Base-by-base conservation (phyloP, 2,797 vertebrate species). In the Urocyon cinereoargenteus region DNA sequence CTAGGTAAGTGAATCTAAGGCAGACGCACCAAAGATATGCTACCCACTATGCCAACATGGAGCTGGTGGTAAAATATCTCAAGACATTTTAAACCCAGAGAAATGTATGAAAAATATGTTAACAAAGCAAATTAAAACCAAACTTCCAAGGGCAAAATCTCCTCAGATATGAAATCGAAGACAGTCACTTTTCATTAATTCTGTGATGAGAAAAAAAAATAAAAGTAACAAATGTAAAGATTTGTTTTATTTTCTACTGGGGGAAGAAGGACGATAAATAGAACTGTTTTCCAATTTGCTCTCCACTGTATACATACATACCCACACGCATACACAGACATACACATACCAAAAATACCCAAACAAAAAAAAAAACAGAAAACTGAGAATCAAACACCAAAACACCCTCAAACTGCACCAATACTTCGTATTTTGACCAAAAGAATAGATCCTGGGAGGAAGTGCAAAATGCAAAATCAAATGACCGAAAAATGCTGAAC, bases 391-490 rank as follows among this genome's bases (percentile, higher is more conserved):
- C 61, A 95, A 96, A 98, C 96, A 21, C 77, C 93, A 81, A 96
- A 96, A 95, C 85, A 97, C 98, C 98, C 98, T 98, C 98, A 97
- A 98, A 98, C 98, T 98, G 98, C 97, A 98, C 98, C 98, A 98
- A 98, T 98, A 94, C 97, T 98, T 98, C 97, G 92, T 95, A 97
- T 97, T 98, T 98, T 98, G 98, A 99, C 98, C 98, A 97, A 99
- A 99, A 98, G 98, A 98, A 98, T 91, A 98, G 98, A 98, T 99
- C 98, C 98, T 98, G 98, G 99, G 98, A 99, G 97, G 98, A 99
- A 99, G 99, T 99, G 99, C 99, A 99, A 99, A 99, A 99, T 99
- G 98, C 99, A 99, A 99, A 99, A 99, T 99, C 98, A 99, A 99
- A 99, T 99, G 99, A 99, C 98, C 98, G 91, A 98, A 99, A 98